Conservation (phyloP, 2,888 invertebrate genomes). For the Trimorus sp. region DNA sequence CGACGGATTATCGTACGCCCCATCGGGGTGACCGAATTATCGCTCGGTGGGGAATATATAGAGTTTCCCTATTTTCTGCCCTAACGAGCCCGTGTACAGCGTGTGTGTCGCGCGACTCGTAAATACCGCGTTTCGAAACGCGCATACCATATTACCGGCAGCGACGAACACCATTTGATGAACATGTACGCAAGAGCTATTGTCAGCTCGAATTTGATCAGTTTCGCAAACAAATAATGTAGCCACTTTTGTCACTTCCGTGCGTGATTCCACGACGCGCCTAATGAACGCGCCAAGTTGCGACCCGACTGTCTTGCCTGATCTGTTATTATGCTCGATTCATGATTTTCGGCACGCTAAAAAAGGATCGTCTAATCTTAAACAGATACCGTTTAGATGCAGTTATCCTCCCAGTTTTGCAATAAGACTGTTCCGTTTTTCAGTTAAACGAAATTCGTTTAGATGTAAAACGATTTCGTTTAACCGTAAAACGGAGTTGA, state of each 20-base stretch:
- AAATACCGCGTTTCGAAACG: slow-evolving; percentile 54
- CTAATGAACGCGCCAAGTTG: slow-evolving; percentile 1
- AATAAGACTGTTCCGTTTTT: too few relatives aligned
- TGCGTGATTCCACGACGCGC: slow-evolving; percentile 1
- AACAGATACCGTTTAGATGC: too few relatives aligned
- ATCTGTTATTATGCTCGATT: too few relatives aligned
- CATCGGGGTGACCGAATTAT: slow-evolving; percentile 74
- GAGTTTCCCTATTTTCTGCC: slow-evolving; percentile 66
- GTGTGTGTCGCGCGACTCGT: slow-evolving; percentile 47
- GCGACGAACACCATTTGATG: slow-evolving; percentile 40
- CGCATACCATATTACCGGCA: slow-evolving; percentile 43
- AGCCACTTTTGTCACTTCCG: slow-evolving; percentile 18
- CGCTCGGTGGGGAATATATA: slow-evolving; percentile 65
- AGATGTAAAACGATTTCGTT: too few relatives aligned
- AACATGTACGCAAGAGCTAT: slow-evolving; percentile 23
- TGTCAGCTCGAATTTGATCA: slow-evolving; percentile 45
- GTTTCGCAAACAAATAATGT: slow-evolving; percentile 38
- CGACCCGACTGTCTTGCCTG: too few relatives aligned
- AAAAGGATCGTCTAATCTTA: too few relatives aligned
- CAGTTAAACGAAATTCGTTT: too few relatives aligned
- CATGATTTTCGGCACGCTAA: too few relatives aligned
- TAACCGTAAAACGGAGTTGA: too few relatives aligned
- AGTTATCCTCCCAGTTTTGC: too few relatives aligned
- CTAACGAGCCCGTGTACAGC: slow-evolving; percentile 58
- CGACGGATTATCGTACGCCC: slow-evolving; percentile 72